Conservation (phyloP, 2,113 vertebrate species). For the Burhinus bistriatus region DNA sequence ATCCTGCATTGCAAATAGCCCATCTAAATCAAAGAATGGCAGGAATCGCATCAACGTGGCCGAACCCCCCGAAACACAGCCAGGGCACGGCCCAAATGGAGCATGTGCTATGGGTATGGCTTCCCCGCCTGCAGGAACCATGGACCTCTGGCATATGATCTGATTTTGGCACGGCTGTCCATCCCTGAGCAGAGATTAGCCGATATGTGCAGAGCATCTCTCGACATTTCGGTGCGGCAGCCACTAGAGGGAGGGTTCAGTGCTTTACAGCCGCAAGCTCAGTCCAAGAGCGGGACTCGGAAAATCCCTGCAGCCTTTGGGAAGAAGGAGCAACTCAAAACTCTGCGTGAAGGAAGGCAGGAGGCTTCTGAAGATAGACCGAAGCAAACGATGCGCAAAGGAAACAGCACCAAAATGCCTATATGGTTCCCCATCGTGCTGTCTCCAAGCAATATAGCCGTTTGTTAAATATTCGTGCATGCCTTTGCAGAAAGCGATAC, state of each 20-base stretch:
- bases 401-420: background rate
- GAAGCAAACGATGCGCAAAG: accelerated
- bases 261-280: background rate
- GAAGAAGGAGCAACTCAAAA: background rate
- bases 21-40: background rate
- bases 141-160: accelerated
- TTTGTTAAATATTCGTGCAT: background rate
- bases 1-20: background rate
- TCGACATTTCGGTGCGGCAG: background rate
- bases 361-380: background rate
- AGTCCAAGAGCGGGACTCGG: accelerated
- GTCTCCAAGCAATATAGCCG: accelerated
- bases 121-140: background rate
- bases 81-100: accelerated
- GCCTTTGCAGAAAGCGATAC: background rate
- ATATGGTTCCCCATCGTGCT: accelerated
- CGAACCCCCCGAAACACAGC: accelerated
- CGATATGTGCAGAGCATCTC: accelerated
- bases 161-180: background rate
- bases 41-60: accelerated
- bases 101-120: accelerated
- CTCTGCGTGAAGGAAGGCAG: background rate
- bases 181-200: background rate
- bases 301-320: background rate
- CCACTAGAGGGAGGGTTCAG: constrained; percentile 22